Evolutionary conservation across 2,888 invertebrate genomes (phyloP).

Genomic region (Apomyelois bistriatella): DNA sequence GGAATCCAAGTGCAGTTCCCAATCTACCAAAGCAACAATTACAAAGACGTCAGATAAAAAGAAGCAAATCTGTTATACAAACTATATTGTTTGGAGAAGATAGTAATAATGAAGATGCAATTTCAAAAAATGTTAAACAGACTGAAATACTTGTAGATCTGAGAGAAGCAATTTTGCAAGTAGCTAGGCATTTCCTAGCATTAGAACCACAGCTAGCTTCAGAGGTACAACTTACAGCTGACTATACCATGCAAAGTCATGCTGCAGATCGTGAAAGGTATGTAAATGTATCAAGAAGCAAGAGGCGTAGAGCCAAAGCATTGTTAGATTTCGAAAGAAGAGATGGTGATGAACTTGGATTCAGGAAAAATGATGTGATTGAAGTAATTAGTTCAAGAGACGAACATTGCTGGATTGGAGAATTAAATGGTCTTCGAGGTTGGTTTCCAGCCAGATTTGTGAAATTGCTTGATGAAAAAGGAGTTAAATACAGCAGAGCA

Average conservation of each 20-base stretch:
- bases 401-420: constrained; percentile 99
- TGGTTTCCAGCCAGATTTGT: constrained; percentile 99
- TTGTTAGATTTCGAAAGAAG: constrained; percentile 97
- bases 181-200: constrained; percentile 95
- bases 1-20: constrained; percentile 92
- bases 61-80: constrained; percentile 94
- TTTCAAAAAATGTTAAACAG: constrained; percentile 98
- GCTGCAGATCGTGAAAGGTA: constrained; percentile 96
- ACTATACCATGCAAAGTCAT: constrained; percentile 98
- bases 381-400: constrained; percentile 98
- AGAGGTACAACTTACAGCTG: constrained; percentile 90
- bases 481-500: constrained; percentile 88
- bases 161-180: constrained; percentile 95
- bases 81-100: constrained; percentile 92
- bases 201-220: constrained; percentile 92
- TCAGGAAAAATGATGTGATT: constrained; percentile 98
- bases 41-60: constrained; percentile 91
- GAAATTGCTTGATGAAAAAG: constrained; percentile 93
- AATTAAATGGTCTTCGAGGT: constrained; percentile 95
- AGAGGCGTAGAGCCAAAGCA: constrained; percentile 95
- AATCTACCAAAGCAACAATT: constrained; percentile 97
- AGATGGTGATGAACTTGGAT: constrained; percentile 98
- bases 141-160: constrained; percentile 99
- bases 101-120: constrained; percentile 88
- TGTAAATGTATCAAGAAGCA: constrained; percentile 93